Evolutionary conservation across 2,888 invertebrate genomes (phyloP), one percentile per base, ranked within the genome.

Genomic region (Alviniconcha strummeri): DNA sequence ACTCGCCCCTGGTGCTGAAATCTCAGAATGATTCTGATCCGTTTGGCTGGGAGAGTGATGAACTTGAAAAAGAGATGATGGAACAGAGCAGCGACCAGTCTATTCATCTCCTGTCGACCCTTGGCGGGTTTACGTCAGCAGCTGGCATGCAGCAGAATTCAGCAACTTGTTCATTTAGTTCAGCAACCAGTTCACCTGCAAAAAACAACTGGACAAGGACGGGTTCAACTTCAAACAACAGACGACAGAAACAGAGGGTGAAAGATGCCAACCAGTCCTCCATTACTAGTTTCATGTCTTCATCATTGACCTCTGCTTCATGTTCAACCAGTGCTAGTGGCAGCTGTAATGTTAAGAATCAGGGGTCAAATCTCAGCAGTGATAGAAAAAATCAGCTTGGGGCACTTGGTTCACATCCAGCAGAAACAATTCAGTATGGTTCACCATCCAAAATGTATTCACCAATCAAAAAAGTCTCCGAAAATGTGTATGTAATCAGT

Each of bases 401-500:
- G 36, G 36, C 36, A 36, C 76, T 77, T 19, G 57, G 11, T 13
- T 36, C 76, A 19, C 36, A 36, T 36, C 36, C 55, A 64, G 36
- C 17, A 57, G 76, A 56, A 36, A 76, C 11, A 17, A 56, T n/a
- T 17, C 7, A 52, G 19, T 56, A 56, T 55, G 76, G n/a, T 64
- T 69, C 80, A 6, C 78, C 80, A 4, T 36, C 64, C 69, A 85
- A 86, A 17, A 88, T 89, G 89, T 90, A 85, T 84, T 89, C 90
- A 4, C 90, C 90, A 19, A 86, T 90, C 13, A 90, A 89, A 81
- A 86, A 86, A 67, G 11, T 89, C 11, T 86, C 86, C 52, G 82
- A 54, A 15, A 75, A 71, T 83, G 87, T 89, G 54, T 90, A 88
- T 77, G 84, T 88, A 54, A 87, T 80, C 54, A 80, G 69, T 69